Evolutionary conservation across 1,140 invertebrate genomes (phyloP).

Genomic region (Cotesia glomerata): DNA sequence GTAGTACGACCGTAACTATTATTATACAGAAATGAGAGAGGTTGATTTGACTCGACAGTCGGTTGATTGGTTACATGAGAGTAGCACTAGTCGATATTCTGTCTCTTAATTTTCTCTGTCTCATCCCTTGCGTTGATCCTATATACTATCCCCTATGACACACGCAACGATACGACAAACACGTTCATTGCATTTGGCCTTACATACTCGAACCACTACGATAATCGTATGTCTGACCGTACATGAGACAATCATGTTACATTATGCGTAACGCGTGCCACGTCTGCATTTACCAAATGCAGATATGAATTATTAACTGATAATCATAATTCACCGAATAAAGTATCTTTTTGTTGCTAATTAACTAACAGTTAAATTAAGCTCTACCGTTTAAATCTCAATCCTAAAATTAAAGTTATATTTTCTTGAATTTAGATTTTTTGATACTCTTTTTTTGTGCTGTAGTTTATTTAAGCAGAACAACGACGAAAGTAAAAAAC

Average conservation of each 20-base stretch:
- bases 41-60: constrained; percentile 48
- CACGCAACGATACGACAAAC: constrained; percentile 23
- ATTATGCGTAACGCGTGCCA: constrained; percentile 51
- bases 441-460: background rate
- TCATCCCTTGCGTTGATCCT: constrained; percentile 20
- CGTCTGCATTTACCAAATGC: background rate
- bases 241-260: constrained; percentile 54
- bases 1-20: background rate
- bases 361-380: no score
- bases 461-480: background rate
- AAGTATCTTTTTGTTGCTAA: no score
- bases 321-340: no score
- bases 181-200: constrained; percentile 25
- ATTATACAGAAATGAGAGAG: constrained; percentile 27
- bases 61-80: constrained; percentile 53
- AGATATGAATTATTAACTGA: no score
- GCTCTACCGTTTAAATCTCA: no score
- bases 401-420: background rate
- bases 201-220: constrained; percentile 38
- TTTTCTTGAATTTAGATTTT: background rate
- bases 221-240: constrained; percentile 49
- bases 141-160: constrained; percentile 24
- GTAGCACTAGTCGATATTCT: constrained; percentile 26
- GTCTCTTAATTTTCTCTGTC: constrained; percentile 30
- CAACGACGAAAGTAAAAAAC: background rate